Evolutionary conservation across 2,888 invertebrate genomes (phyloP).

Genomic region (Zhengitettix transpicula): DNA sequence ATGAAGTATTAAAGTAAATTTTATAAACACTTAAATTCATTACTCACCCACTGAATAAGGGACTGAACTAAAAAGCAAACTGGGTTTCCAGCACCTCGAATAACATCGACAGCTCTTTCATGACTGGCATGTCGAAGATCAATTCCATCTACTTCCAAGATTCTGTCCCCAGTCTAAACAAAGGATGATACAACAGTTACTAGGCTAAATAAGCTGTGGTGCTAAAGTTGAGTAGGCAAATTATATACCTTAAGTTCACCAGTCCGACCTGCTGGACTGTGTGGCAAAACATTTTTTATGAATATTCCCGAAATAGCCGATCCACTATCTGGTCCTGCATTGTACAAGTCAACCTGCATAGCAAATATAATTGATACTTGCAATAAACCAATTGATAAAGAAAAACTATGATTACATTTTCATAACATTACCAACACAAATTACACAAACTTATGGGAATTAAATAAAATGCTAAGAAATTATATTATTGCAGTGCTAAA

Average conservation of each 20-base stretch:
- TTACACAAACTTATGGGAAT: too few species aligned
- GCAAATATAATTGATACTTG: not conserved
- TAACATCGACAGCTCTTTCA: slow-evolving; percentile 85
- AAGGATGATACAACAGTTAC: not conserved
- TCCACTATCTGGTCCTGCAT: slow-evolving; percentile 48
- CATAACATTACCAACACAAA: too few species aligned
- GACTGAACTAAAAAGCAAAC: slow-evolving; percentile 84
- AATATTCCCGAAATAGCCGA: slow-evolving; percentile 82
- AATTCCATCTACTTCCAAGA: slow-evolving; percentile 78
- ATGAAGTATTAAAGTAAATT: too few species aligned
- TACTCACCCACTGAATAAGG: slow-evolving; percentile 52
- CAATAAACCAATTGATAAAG: too few species aligned
- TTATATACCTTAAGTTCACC: slow-evolving; percentile 62
- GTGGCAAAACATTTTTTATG: slow-evolving; percentile 87
- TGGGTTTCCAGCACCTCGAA: slow-evolving; percentile 75
- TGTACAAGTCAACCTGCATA: slow-evolving; percentile 53
- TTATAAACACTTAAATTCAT: too few species aligned
- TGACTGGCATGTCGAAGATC: slow-evolving; percentile 84
- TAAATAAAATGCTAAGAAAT: too few species aligned
- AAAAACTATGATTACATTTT: too few species aligned
- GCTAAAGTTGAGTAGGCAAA: not conserved
- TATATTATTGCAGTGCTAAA: too few species aligned
- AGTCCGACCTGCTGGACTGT: slow-evolving; percentile 83
- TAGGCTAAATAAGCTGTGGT: not conserved
- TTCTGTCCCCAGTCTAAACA: slow-evolving; percentile 66